Base-by-base conservation (phyloP, 2,797 vertebrate genomes). In the Ptychobarbus kaznakovi region DNA sequence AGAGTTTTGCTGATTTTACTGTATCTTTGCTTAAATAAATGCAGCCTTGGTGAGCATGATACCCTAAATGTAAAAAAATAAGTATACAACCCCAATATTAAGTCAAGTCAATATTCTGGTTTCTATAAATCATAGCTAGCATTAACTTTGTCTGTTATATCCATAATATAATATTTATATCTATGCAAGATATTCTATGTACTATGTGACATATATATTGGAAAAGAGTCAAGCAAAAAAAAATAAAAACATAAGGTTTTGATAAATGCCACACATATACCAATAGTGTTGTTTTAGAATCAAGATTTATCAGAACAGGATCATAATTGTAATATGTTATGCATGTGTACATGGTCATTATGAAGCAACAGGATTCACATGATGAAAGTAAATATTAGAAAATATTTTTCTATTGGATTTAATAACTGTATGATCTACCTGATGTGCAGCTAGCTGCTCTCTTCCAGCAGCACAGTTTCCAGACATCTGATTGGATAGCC, bases 361-460 rank as follows among this genome's bases (percentile, higher is more conserved):
- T 9, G 3, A 51, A 68, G 28, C 28, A 81, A 38, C 46, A 81
- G 46, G 32, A 69, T 38, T 69, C 32, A 56, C 25, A 74, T 51
- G 1, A 49, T 32, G 8, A 32, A 51, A 28, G 9, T 9, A 28
- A 69, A 84, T 51, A 32, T 32, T 46, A 12, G 79, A 49, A 58
- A 9, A 32, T 22, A 8, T 22, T 44, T n/a, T 76, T 15, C 15
- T 25, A 12, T 25, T 38, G 8, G 0, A 13, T 3, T 74, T 68
- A 4, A 61, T 25, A 72, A 20, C 63, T 11, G 3, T 20, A 42
- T n/a, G 9, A 20, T 9, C n/a, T 90, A 99, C 98, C 97, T 97
- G 96, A 79, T 95, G 96, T 1, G 91, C 87, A 63, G 91, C 89
- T 83, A 97, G 95, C 73, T 95, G 96, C 68, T 97, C 93, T 81